Conservation (phyloP, 1,140 invertebrate species). For the Portunus trituberculatus region DNA sequence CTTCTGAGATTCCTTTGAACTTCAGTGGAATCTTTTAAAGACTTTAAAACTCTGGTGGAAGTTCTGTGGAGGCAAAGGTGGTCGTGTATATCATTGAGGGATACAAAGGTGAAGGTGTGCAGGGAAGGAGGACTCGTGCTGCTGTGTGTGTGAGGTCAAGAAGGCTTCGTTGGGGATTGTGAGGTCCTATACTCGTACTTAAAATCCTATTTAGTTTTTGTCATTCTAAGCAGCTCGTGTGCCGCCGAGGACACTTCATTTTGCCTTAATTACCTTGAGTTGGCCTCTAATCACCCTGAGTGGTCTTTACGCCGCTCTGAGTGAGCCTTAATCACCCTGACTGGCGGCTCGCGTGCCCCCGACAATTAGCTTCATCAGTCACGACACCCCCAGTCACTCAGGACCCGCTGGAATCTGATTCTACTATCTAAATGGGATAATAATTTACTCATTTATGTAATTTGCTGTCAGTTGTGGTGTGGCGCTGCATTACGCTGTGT, state of each 20-base stretch:
- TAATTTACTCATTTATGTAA: background rate
- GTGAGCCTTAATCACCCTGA: constrained; percentile 7
- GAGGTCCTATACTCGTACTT: background rate
- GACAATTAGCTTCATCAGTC: constrained; percentile 1
- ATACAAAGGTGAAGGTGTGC: background rate
- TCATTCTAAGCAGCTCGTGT: background rate
- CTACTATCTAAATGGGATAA: background rate
- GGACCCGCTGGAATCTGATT: background rate
- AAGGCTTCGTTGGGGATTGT: no score
- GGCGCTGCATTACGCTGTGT: background rate
- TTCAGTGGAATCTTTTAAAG: background rate
- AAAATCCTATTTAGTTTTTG: background rate
- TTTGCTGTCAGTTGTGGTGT: background rate
- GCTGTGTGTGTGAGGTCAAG: no score
- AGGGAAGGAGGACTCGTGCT: background rate
- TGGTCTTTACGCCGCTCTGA: background rate
- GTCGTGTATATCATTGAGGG: background rate
- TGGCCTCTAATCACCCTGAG: background rate
- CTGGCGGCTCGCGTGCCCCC: background rate
- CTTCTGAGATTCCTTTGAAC: background rate
- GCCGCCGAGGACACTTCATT: background rate
- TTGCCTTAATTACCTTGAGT: background rate
- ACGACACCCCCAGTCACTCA: background rate
- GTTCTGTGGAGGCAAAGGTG: no score
- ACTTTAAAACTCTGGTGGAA: background rate